These are phyloP conservation scores for Apodemus agrarius DNA, from an alignment of 2,797 vertebrate species.

Conservation along the genomic window DNA sequence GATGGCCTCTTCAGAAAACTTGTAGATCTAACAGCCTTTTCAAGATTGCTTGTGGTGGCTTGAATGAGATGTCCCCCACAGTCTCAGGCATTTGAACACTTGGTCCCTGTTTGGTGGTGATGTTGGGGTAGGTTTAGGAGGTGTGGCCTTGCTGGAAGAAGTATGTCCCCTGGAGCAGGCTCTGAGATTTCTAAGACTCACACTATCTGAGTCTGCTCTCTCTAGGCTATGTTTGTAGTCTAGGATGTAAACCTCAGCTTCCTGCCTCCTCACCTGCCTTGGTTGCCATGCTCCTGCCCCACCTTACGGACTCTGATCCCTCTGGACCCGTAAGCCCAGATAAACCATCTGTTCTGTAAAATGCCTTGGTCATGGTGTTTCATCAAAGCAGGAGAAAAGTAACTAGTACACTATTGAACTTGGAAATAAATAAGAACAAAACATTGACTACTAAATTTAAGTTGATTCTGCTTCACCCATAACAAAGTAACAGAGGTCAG, in stretches of 20 bases:
- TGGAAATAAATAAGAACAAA: not conserved
- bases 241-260: not conserved
- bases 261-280: not conserved
- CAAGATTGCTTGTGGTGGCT: not conserved
- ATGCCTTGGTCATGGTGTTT: not conserved
- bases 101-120: not conserved
- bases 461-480: not conserved
- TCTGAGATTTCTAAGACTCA: not conserved
- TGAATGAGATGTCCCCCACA: not conserved
- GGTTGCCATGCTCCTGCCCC: not conserved
- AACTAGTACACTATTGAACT: not conserved
- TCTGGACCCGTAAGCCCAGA: not conserved
- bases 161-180: not conserved
- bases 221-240: not conserved
- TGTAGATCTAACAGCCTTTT: not conserved
- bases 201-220: not conserved
- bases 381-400: not conserved
- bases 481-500: not conserved
- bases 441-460: not conserved
- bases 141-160: not conserved
- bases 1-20: not conserved
- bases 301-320: not conserved
- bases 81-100: not conserved
- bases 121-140: not conserved
- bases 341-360: not conserved